These are phyloP conservation scores for Habrosyne pyritoides DNA, from an alignment of 2,888 invertebrate genomes.

Conservation along the genomic window DNA sequence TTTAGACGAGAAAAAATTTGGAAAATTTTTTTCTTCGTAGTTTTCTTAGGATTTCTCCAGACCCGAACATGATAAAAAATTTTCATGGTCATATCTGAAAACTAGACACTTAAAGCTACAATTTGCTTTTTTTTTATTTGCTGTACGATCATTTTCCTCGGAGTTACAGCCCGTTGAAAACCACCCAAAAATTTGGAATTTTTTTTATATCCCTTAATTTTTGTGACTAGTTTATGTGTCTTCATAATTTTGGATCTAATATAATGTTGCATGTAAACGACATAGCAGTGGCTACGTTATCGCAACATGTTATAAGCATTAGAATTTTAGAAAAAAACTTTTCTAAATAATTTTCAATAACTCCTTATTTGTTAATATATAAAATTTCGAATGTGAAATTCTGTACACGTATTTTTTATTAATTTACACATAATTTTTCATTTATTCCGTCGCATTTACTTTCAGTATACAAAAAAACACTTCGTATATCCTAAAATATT, in stretches of 20 bases:
- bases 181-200: no score
- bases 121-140: no score
- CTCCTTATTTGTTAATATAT: conserved; percentile 1
- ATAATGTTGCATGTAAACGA: background rate
- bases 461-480: background rate
- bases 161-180: no score
- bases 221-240: no score
- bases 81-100: no score
- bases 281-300: background rate
- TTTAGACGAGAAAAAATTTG: no score
- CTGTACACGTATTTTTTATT: conserved; percentile 30
- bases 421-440: conserved; percentile 18
- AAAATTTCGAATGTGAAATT: conserved; percentile 16
- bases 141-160: no score
- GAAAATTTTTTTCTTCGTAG: no score
- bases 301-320: conserved; percentile 10
- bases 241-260: conserved; percentile 9
- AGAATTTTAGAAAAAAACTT: background rate
- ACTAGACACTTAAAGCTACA: no score
- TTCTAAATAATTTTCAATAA: conserved; percentile 14
- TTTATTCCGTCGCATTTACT: background rate
- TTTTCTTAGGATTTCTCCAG: no score
- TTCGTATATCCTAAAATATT: background rate
- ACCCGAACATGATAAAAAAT: no score
- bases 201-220: no score